These are phyloP conservation scores for Cheirogaleus medius DNA, from an alignment of 2,113 vertebrate genomes.

Conservation along the genomic window DNA sequence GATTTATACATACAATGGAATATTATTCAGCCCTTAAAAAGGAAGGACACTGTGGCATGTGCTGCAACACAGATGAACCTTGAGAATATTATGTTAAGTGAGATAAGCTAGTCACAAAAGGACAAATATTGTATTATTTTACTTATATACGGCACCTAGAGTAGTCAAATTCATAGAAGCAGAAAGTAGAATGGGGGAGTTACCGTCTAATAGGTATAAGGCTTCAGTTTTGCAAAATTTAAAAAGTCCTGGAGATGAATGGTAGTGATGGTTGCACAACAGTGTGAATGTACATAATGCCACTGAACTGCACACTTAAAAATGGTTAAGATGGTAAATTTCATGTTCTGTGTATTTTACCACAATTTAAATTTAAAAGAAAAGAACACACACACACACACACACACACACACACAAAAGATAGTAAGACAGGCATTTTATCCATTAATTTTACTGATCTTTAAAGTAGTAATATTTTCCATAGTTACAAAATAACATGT, in stretches of 20 bases:
- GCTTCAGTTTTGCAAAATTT: not conserved
- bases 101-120: not conserved
- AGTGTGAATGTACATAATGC: not conserved
- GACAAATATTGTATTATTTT: not conserved
- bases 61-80: not conserved
- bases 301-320: not conserved
- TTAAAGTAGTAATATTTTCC: not conserved
- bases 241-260: not conserved
- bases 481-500: not conserved
- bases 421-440: not conserved
- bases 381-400: not conserved
- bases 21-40: not conserved
- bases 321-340: not conserved
- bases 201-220: not conserved
- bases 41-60: not conserved
- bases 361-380: not conserved
- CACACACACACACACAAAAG: not conserved
- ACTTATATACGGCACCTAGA: not conserved
- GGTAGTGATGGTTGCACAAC: too few relatives aligned
- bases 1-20: not conserved
- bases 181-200: not conserved
- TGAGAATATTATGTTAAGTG: not conserved
- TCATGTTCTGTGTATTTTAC: not conserved
- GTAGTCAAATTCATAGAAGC: not conserved
- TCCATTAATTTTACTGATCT: not conserved